Evolutionary conservation across 2,888 invertebrate genomes (phyloP).

Genomic region (Nomada fabriciana): DNA sequence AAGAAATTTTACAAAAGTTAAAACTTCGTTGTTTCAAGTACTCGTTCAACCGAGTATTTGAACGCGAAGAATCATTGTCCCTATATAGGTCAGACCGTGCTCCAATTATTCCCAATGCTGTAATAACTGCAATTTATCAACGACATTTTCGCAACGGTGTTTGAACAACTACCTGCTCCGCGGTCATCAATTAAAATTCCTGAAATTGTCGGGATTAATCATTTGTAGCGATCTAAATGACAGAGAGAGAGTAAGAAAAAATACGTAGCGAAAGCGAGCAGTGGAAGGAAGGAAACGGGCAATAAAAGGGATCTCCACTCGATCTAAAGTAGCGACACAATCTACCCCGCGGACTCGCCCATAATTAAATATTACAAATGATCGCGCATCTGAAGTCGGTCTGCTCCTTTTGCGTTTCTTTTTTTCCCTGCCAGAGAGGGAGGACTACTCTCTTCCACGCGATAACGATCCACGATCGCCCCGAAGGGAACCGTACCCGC

Average conservation of each 20-base stretch:
- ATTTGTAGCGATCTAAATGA: conserved; percentile 5
- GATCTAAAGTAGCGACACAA: conserved; percentile 50
- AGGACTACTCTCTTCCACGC: conserved; percentile 64
- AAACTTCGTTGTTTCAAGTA: neutral
- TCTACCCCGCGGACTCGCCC: conserved; percentile 52
- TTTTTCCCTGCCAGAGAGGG: conserved; percentile 34
- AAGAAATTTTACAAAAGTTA: neutral
- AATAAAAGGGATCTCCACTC: conserved; percentile 3
- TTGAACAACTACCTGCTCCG: neutral
- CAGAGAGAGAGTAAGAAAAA: conserved; percentile 4
- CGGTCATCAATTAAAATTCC: conserved; percentile 18
- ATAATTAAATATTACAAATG: conserved; percentile 73
- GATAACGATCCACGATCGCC: conserved; percentile 70
- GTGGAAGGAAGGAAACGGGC: neutral
- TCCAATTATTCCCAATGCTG: neutral
- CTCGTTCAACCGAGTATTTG: neutral
- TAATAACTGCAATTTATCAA: neutral
- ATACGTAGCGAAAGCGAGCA: neutral
- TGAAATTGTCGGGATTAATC: conserved; percentile 1
- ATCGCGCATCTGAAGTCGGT: conserved; percentile 54
- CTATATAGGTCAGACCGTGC: no score
- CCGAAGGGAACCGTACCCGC: conserved; percentile 66
- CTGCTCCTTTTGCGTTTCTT: conserved; percentile 50
- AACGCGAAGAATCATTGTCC: no score
- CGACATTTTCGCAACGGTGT: no score